Evolutionary conservation across 2,888 invertebrate genomes (phyloP), one percentile per base, ranked within the genome.

Genomic region (Tachina grossa): DNA sequence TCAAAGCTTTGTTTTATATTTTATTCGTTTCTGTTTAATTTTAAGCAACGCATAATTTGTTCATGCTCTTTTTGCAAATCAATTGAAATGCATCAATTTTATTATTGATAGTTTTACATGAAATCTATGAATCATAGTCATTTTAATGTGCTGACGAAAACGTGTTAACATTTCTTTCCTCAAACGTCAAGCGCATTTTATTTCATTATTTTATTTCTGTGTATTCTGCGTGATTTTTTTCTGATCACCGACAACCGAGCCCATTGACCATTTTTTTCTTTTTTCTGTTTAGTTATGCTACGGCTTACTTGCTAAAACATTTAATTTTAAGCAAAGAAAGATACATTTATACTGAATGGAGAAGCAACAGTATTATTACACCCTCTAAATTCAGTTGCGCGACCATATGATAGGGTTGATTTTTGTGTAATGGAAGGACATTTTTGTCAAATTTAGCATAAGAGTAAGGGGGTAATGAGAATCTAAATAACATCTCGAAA

Each of bases 91-190:
- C 84, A 77, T 85, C 69, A 63, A 63, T 63, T 77, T 85, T 74
- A 69, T 68, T 63, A 69, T 75, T 83, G 59, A 75, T 85, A 79
- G 51, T 76, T 85, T 76, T 72, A 72, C 75, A 79, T 79, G 82
- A 79, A 85, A 85, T 83, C 82, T 85, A 79, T 85, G 85, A 85
- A 76, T 85, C 85, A 85, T 83, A 83, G 79, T 75, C 85, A 72
- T 61, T 85, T 85, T 72, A 79, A 85, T 76, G 6, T 31, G 51
- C 75, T 51, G 79, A 66, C 59, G 79, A 79, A 74, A 85, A 85
- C 85, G 85, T 83, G 85, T 85, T 85, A 85, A 83, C 85, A 85
- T 85, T 85, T 85, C 85, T 85, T 85, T 85, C 85, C 85, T 85
- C 82, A 83, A 82, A 82, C 75, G 63, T 72, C 79, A 71, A 19